These are phyloP conservation scores for Argyresthia albistria DNA, from an alignment of 2,888 invertebrate species.

Conservation along the genomic window DNA sequence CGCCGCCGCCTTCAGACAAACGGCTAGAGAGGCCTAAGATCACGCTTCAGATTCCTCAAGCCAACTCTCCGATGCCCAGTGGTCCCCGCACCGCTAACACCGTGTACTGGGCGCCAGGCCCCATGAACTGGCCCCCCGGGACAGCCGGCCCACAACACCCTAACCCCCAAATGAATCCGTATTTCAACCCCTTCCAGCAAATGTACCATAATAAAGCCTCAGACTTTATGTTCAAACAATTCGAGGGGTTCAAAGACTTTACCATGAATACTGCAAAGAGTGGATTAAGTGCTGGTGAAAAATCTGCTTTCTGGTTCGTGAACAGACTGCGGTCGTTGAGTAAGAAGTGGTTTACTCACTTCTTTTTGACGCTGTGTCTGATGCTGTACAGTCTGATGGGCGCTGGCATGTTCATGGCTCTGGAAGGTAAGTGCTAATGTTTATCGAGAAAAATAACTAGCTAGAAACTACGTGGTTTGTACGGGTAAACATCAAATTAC, in stretches of 20 bases:
- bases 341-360: constrained; percentile 90
- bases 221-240: constrained; percentile 85
- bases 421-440: constrained; percentile 77
- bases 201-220: constrained; percentile 79
- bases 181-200: constrained; percentile 49
- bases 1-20: constrained; percentile 46
- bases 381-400: constrained; percentile 86
- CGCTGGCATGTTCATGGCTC: constrained; percentile 82
- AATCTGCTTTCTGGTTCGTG: constrained; percentile 84
- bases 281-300: constrained; percentile 88
- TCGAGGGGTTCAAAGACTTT: constrained; percentile 83
- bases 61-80: constrained; percentile 24
- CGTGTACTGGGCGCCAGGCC: constrained; percentile 27
- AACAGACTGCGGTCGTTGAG: constrained; percentile 84
- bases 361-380: constrained; percentile 85
- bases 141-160: constrained; percentile 50
- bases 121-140: constrained; percentile 30
- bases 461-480: too few relatives aligned
- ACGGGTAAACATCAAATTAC: too few relatives aligned
- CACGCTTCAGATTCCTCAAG: constrained; percentile 58
- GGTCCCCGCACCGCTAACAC: constrained; percentile 30
- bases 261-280: constrained; percentile 81
- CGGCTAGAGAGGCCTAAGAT: constrained; percentile 54
- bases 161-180: constrained; percentile 42
- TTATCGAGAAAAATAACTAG: too few relatives aligned